Base-by-base conservation (phyloP, 2,888 invertebrate species). In the Spatulosminthurus flaviceps region DNA sequence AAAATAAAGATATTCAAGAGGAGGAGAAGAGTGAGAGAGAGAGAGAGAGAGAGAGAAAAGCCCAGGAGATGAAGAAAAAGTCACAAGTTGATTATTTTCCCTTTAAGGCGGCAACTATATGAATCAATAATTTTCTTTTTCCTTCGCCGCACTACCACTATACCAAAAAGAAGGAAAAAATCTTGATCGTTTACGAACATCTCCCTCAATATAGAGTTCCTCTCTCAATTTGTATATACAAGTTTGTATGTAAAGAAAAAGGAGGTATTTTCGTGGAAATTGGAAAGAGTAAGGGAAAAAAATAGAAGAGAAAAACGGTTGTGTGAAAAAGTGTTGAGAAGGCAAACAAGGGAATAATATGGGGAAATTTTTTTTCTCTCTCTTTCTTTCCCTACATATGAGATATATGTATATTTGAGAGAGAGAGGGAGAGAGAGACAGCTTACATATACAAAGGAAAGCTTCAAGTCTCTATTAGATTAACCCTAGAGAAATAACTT, bases 71-170 rank as follows among this genome's bases (percentile, higher is more conserved):
- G 26, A 28, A 24, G 51, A 51, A n/a, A n/a, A 72, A 72, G 43
- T 72, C 72, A 72, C 72, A 72, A 72, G 72, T 72, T 72, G 72
- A 72, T 72, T 72, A 43, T 72, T 72, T 72, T 72, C 72, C 43
- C 51, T 51, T 19, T 42, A 22, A 16, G 13, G 51, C 1, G 26
- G 24, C 28, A 41, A 28, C 26, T 43, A 51, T n/a, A n/a, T 72
- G 72, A 72, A 72, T 72, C 72, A 72, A 72, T 72, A 51, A 43
- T 51, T 51, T 70, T 41, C 22, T 70, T 21, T 70, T 70, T 69
- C 29, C 28, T 24, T 69, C 19, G 5, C 66, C 22, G 11, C 29
- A n/a, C 42, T 34, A 41, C 34, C 34, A 16, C 42, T 42, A 42
- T 22, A 42, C n/a, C n/a, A n/a, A n/a, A n/a, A n/a, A n/a, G n/a